phyloP scores from a whole-genome alignment of 92 coral and sea anemone genomes.

The Blastomussa wellsi region DNA sequence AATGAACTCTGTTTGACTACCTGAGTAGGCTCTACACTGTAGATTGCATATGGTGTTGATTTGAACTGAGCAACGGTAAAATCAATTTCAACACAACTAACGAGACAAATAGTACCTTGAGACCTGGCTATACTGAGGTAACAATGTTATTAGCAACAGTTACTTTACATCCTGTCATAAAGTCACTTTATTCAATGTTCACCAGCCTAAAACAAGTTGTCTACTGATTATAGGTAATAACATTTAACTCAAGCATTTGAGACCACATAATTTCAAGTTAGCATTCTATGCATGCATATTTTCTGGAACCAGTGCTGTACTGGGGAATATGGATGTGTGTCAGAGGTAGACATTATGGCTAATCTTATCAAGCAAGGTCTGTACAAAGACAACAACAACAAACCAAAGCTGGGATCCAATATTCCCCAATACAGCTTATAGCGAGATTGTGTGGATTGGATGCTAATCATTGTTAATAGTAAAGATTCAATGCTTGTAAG shows the following conservation, averaged over 20 bases:
- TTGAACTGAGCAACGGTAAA: neutral
- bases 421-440: neutral
- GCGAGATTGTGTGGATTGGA: neutral
- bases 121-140: neutral
- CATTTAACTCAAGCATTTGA: neutral
- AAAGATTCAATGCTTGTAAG: neutral
- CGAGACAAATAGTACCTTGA: neutral
- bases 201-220: neutral
- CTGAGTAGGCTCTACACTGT: neutral
- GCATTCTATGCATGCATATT: neutral
- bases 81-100: neutral
- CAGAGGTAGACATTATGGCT: neutral
- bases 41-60: neutral
- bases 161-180: neutral
- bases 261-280: neutral
- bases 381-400: too few species aligned
- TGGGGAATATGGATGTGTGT: neutral
- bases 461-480: neutral
- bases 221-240: neutral
- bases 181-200: neutral
- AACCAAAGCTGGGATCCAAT: neutral
- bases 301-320: neutral
- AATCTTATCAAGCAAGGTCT: too few species aligned
- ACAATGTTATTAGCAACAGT: neutral
- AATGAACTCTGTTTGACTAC: slow-evolving; percentile 17